Percentiles rank a stretch among this genome's conserved stretches.
Evolutionary conservation across 2,888 invertebrate species (phyloP).

Genomic region (Cylloceria caligata): DNA sequence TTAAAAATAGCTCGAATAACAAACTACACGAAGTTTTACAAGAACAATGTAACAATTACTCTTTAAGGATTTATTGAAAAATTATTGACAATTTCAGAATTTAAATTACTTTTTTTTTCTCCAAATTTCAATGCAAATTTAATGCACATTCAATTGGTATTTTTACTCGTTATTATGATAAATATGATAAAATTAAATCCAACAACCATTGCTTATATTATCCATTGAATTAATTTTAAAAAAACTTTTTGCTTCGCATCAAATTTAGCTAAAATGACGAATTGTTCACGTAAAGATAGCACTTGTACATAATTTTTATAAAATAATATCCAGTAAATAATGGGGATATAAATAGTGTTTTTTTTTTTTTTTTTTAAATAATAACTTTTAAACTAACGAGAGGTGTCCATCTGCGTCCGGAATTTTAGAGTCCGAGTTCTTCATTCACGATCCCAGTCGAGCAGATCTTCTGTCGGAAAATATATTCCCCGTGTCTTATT

Average conservation of each 20-base stretch:
- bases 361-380: not conserved
- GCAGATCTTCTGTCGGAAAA: constrained; percentile 33
- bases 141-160: not conserved
- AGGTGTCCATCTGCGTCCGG: not conserved
- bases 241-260: not conserved
- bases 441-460: constrained; percentile 38
- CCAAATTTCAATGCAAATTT: no score
- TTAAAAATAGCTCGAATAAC: not conserved
- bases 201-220: not conserved
- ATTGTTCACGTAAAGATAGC: not conserved
- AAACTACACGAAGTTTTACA: not conserved
- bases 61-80: not conserved
- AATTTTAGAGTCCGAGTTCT: constrained; percentile 28
- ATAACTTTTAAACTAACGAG: not conserved
- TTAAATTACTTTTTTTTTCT: not conserved
- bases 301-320: not conserved
- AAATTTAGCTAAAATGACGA: no score
- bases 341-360: not conserved
- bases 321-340: not conserved
- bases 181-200: not conserved
- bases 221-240: not conserved
- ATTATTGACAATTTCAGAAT: not conserved
- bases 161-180: not conserved
- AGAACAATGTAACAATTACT: not conserved
- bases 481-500: constrained; percentile 50